A percentile compares a stretch with the other conserved stretches of the same genome.
phyloP scores from a whole-genome alignment of 2,797 vertebrate species.

The Anas flavirostris region DNA sequence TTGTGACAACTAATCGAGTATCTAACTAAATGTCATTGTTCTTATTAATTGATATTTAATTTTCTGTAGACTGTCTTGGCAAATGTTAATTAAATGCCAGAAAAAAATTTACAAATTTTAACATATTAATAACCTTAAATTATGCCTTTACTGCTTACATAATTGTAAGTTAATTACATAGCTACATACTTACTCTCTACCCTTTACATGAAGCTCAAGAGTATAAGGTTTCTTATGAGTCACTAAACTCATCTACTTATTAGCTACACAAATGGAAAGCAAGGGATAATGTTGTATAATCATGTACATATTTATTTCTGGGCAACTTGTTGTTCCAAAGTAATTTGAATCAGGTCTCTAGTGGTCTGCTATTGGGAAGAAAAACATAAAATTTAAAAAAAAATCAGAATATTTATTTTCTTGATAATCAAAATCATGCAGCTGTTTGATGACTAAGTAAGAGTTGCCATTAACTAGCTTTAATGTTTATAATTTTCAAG shows the following conservation, averaged over 20 bases:
- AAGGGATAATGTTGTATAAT: not conserved
- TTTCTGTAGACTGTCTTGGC: conserved; percentile 71
- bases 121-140: conserved; percentile 74
- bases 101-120: conserved; percentile 74
- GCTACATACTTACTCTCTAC: conserved; percentile 35
- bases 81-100: conserved; percentile 77
- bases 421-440: not conserved
- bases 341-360: not conserved
- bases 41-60: conserved; percentile 76
- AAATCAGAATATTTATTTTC: not conserved
- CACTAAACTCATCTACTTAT: conserved; percentile 56
- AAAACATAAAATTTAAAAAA: not conserved
- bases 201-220: conserved; percentile 34
- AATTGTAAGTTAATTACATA: conserved; percentile 73
- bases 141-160: conserved; percentile 66
- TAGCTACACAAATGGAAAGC: not conserved
- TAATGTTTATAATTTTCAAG: not conserved
- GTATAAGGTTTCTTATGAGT: conserved; percentile 28
- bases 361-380: not conserved
- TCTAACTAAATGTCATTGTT: conserved; percentile 76
- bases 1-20: conserved; percentile 76
- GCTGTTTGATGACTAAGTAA: not conserved
- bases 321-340: not conserved
- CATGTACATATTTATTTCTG: not conserved
- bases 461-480: not conserved